Evolutionary conservation across 2,113 vertebrate genomes (phyloP).

Genomic region (Otis tarda): DNA sequence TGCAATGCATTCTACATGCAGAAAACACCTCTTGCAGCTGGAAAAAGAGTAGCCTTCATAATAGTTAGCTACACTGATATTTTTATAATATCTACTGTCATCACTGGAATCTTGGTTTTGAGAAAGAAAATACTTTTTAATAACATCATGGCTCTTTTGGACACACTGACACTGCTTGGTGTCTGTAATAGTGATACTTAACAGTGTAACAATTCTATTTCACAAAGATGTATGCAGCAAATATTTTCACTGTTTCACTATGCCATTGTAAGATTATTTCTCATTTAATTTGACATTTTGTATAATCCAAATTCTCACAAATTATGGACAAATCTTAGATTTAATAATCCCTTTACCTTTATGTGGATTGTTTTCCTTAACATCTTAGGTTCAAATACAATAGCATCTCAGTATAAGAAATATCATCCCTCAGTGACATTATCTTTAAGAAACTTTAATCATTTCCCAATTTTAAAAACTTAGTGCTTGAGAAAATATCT

Average conservation of each 20-base stretch:
- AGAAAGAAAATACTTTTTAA: neutral
- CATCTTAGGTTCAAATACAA: constrained; percentile 34
- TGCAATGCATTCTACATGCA: neutral
- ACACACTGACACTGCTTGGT: neutral
- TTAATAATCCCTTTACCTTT: neutral
- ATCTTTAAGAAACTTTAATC: constrained; percentile 12
- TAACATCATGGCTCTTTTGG: neutral
- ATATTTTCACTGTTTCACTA: neutral
- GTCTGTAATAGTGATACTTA: neutral
- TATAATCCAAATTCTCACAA: neutral
- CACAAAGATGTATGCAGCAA: neutral
- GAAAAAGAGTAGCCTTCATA: neutral
- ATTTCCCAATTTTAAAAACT: neutral
- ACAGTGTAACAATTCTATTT: neutral
- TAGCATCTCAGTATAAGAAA: constrained; percentile 19
- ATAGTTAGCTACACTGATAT: neutral
- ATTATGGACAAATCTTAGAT: neutral
- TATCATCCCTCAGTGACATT: neutral
- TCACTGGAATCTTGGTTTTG: neutral
- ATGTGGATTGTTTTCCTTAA: constrained; percentile 44
- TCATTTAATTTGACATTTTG: neutral
- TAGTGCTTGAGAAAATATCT: neutral
- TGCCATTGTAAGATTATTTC: neutral
- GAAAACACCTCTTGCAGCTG: neutral
- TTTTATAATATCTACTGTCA: neutral